A percentile compares a stretch with the other conserved stretches of the same genome.
Conservation (phyloP, 2,113 vertebrate genomes). For the Galemys pyrenaicus region DNA sequence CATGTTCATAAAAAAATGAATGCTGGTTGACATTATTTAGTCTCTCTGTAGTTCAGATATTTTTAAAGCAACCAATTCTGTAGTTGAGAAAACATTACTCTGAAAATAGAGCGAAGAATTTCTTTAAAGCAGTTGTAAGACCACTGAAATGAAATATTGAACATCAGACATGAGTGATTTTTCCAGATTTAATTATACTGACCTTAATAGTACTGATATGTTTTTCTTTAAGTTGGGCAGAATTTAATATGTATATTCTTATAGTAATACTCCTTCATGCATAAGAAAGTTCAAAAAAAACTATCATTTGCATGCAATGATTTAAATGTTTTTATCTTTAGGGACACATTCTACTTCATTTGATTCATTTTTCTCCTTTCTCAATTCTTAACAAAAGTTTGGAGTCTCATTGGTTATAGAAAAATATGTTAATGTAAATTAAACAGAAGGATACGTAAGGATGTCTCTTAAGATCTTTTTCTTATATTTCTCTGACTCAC, state of each 20-base stretch:
- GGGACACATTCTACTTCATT: not conserved
- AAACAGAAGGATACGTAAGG: not conserved
- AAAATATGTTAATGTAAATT: not conserved
- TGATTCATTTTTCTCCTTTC: not conserved
- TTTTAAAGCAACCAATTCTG: not conserved
- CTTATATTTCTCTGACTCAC: not conserved
- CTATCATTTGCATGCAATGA: not conserved
- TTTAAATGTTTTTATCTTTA: not conserved
- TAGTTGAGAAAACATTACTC: not conserved
- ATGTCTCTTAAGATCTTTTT: not conserved
- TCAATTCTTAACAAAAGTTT: not conserved
- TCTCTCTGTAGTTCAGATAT: not conserved
- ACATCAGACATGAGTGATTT: not conserved
- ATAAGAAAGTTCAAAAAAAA: conserved; percentile 37
- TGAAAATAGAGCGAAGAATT: not conserved
- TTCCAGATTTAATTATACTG: conserved; percentile 46
- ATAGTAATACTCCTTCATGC: not conserved
- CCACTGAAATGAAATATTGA: not conserved
- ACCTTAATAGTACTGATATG: not conserved
- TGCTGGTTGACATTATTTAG: not conserved
- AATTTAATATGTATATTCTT: conserved; percentile 6
- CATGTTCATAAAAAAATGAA: not conserved
- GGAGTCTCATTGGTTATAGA: not conserved
- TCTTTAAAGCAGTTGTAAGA: not conserved
- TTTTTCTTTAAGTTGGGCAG: not conserved